Base-by-base conservation (phyloP, 1,140 invertebrate species). In the Anagrus nilaparvatae region DNA sequence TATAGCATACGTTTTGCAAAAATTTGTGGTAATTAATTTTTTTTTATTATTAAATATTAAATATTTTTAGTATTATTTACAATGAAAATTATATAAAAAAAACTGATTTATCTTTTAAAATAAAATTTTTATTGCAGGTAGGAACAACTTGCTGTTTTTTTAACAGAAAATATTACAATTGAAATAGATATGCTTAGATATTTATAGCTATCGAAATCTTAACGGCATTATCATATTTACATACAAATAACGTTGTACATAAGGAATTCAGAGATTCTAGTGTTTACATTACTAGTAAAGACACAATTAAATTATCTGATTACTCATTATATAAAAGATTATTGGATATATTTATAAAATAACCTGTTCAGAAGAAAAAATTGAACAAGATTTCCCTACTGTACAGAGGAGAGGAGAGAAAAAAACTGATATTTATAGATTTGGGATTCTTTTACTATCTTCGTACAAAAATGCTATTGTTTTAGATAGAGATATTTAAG, bases 211-310 rank as follows among this genome's bases (percentile, higher is more conserved):
- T 59, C 6, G 79, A 78, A 32, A 69, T 87, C 16, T 56, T 88
- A 1, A 69, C 73, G 33, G 80, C 78, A 3, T 51, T 90, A 5
- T 62, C 76, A 13, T 86, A 78, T 58, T 62, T 90, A 10, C 86
- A 89, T 54, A 67, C 75, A 31, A 86, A 87, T 55, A 81, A 81
- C 51, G 76, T 88, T 7, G 79, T 84, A 1, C 84, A 89, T 58
- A 82, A 81, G 55, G 77, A 83, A 64, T 54, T 90, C 6, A 62
- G 77, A 12, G 73, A 77, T 35, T 71, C 73, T 8, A 81, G 75
- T 50, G 69, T 85, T 27, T 80, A 80, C 52, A 71, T 82, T 44
- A 74, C 77, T 50, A 65, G 67, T n/a, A 56, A 53, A 20, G 78
- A 72, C 21, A 37, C 56, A 18, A 63, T 81, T 19, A 74, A 73